Evolutionary conservation across 2,888 invertebrate species (phyloP).

Genomic region (Drosophila stalkeri): DNA sequence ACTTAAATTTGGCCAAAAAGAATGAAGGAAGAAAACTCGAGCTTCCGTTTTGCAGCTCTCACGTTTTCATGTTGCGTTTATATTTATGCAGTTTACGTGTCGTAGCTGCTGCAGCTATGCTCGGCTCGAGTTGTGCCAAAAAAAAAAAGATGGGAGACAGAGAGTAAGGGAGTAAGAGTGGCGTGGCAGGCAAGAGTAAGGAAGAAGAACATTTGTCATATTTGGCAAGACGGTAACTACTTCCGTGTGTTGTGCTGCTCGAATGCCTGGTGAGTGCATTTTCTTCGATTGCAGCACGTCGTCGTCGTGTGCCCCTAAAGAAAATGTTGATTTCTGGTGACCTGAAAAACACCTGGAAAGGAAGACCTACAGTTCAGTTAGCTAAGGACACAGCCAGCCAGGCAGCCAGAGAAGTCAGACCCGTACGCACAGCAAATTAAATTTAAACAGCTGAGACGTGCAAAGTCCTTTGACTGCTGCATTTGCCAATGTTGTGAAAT

Average conservation of each 20-base stretch:
- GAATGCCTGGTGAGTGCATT: constrained; percentile 56
- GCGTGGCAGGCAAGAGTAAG: constrained; percentile 1
- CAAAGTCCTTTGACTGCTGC: constrained; percentile 52
- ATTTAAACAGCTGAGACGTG: constrained; percentile 76
- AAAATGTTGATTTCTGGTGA: constrained; percentile 76
- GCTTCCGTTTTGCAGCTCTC: constrained; percentile 40
- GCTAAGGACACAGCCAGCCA: not conserved
- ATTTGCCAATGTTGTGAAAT: constrained; percentile 45
- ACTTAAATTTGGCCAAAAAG: constrained; percentile 25
- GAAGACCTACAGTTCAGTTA: constrained; percentile 21
- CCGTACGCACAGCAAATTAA: constrained; percentile 67
- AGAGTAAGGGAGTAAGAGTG: not conserved
- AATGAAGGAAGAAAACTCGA: not conserved
- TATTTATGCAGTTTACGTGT: constrained; percentile 79
- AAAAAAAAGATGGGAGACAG: not conserved
- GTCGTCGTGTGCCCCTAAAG: constrained; percentile 36
- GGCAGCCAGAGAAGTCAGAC: constrained; percentile 1
- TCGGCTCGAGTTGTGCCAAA: constrained; percentile 19
- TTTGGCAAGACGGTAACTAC: constrained; percentile 78
- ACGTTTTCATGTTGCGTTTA: constrained; percentile 74
- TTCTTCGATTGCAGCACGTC: constrained; percentile 74
- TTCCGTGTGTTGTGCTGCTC: constrained; percentile 66
- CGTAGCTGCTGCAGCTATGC: constrained; percentile 47
- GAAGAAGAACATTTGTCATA: constrained; percentile 73
- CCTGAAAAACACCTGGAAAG: constrained; percentile 61